Base-by-base conservation (phyloP, 2,113 vertebrate species). In the Eublepharis macularius region DNA sequence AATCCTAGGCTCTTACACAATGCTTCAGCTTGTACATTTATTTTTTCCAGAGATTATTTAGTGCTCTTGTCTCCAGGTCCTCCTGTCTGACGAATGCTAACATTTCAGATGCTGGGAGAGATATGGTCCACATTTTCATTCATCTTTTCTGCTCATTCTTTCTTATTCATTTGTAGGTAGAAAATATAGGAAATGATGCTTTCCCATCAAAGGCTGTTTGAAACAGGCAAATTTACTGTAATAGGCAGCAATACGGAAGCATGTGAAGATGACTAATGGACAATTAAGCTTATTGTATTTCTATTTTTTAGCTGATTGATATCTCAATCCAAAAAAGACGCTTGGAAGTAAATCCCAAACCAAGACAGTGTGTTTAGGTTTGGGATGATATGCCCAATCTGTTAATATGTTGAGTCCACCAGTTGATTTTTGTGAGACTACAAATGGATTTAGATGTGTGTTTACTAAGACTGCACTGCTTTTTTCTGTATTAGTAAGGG, bases 61-160 rank as follows among this genome's bases (percentile, higher is more conserved):
- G 1, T 13, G 43, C 41, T 65, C 41, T 5, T 76, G 57, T 80
- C 54, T 45, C 43, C 0, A 0, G 26, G 6, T 6, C 76, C 76
- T 89, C 49, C 26, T 2, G 0, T 2, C 1, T 36, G 41, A 68
- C 16, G 49, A 36, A 84, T 0, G 0, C 39, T 7, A 14, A 9
- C 10, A 60, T 12, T 10, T 24, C 74, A 26, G 1, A 10, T 4
- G 13, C 2, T 72, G 76, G 24, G 65, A 70, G 29, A 57, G 3
- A 43, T 34, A 12, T 13, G 76, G 4, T 85, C 10, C 81, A 79
- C 43, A 19, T 79, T 66, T 45, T 60, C 65, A 34, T 54, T 77
- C 63, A 51, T 49, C 43, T 26, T 41, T 45, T 16, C 21, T 63
- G 51, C 3, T 14, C 6, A 13, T 51, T 75, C 6, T 68, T 36